phyloP scores from a whole-genome alignment of 2,113 vertebrate species.

The Oriolus oriolus region DNA sequence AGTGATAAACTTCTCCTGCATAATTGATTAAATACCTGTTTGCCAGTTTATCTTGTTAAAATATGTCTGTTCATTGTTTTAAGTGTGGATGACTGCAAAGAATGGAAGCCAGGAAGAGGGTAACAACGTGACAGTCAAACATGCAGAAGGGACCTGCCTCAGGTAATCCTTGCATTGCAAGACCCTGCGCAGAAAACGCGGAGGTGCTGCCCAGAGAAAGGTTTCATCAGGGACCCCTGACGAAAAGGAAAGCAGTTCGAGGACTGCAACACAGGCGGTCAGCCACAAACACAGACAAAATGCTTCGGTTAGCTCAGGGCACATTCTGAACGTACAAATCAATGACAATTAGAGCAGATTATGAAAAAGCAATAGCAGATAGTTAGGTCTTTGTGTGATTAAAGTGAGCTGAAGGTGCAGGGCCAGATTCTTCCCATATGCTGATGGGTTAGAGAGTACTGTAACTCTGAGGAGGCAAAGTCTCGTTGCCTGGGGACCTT shows the following conservation, averaged over 20 bases:
- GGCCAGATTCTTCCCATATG: neutral
- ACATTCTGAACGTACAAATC: conserved; percentile 23
- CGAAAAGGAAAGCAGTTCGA: neutral
- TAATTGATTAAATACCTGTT: conserved; percentile 54
- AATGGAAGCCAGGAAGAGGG: neutral
- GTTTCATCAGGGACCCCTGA: neutral
- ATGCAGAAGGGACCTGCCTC: neutral
- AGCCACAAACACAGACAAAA: neutral
- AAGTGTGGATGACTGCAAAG: neutral
- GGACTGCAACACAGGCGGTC: neutral
- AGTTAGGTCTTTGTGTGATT: conserved; percentile 53
- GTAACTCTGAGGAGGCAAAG: neutral
- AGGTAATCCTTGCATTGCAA: neutral
- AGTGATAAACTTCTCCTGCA: conserved; percentile 17
- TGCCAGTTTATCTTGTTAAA: conserved; percentile 33
- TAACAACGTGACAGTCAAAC: neutral
- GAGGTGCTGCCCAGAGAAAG: neutral
- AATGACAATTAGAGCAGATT: conserved; percentile 68
- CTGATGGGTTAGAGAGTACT: neutral
- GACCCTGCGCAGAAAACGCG: neutral
- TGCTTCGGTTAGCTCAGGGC: neutral
- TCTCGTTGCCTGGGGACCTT: neutral
- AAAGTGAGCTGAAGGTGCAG: conserved; percentile 12
- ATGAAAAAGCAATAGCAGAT: conserved; percentile 66
- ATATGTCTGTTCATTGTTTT: neutral